These are phyloP conservation scores for Seriola dumerili DNA, from an alignment of 2,113 vertebrate genomes.

Conservation along the genomic window DNA sequence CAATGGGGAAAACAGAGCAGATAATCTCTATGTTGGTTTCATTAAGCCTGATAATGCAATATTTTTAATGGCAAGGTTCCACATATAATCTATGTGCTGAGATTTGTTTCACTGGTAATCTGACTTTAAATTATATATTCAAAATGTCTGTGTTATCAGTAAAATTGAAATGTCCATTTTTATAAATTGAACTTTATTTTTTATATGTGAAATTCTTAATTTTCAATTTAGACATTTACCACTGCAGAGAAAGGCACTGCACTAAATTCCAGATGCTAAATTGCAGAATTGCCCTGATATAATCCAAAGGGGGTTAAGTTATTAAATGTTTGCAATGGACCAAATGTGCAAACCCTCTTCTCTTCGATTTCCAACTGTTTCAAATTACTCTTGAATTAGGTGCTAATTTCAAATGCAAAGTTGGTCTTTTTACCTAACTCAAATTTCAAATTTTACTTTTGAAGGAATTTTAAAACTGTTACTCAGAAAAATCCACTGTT, in stretches of 20 bases:
- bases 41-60: not conserved
- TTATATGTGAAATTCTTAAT: too few relatives aligned
- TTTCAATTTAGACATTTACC: too few relatives aligned
- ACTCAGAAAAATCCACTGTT: not conserved
- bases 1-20: conserved; percentile 52
- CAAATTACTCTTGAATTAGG: too few relatives aligned
- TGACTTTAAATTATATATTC: not conserved
- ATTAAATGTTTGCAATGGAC: too few relatives aligned
- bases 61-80: not conserved
- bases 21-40: not conserved
- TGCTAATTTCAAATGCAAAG: too few relatives aligned
- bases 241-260: too few relatives aligned
- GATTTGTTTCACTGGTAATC: not conserved
- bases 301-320: too few relatives aligned
- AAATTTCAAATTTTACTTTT: not conserved
- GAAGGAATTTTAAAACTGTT: not conserved
- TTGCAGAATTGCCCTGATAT: too few relatives aligned
- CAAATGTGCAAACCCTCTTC: not conserved
- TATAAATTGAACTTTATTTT: not conserved
- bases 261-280: too few relatives aligned
- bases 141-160: not conserved
- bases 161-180: not conserved
- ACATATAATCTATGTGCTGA: not conserved
- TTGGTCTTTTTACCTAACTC: not conserved
- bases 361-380: too few relatives aligned